Percentiles rank a stretch among this genome's conserved stretches.
phyloP scores from a whole-genome alignment of 2,797 vertebrate species.

The Myripristis jacobus region DNA sequence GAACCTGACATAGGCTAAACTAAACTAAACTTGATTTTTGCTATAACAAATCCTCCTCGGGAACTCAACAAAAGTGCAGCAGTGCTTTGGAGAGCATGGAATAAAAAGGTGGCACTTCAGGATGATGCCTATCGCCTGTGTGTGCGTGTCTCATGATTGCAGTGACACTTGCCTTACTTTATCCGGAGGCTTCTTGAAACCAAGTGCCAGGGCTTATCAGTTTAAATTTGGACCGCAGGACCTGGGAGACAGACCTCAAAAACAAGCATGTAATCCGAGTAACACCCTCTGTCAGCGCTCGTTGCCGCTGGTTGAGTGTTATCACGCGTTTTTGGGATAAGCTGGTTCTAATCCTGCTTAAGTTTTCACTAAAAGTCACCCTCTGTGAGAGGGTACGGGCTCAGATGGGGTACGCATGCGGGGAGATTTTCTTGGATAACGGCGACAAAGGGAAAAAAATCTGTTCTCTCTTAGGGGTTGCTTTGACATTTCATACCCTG shows the following conservation, averaged over 20 bases:
- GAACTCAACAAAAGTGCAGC: no score
- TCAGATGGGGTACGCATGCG: slow-evolving; percentile 50
- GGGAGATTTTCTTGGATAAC: slow-evolving; percentile 58
- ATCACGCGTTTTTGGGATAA: slow-evolving; percentile 43
- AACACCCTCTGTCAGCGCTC: slow-evolving; percentile 39
- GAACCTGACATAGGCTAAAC: no score
- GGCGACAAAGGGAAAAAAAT: slow-evolving; percentile 48
- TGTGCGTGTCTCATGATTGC: no score
- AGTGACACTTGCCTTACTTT: no score
- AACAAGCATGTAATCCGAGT: slow-evolving; percentile 43
- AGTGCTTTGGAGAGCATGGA: no score
- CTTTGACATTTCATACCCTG: slow-evolving; percentile 45
- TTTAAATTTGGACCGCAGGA: not conserved
- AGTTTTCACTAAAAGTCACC: slow-evolving; percentile 72
- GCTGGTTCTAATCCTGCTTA: slow-evolving; percentile 65
- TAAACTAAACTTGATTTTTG: no score
- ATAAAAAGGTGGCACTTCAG: no score
- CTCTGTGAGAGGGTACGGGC: slow-evolving; percentile 53
- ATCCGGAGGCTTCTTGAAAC: no score
- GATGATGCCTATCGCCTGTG: no score
- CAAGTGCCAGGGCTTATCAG: not conserved
- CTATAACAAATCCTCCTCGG: no score
- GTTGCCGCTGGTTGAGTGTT: slow-evolving; percentile 50
- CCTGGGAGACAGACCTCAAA: slow-evolving; percentile 19
- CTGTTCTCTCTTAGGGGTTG: slow-evolving; percentile 63